Conservation (phyloP, 2,888 invertebrate genomes). For the Trachelus stipa region DNA sequence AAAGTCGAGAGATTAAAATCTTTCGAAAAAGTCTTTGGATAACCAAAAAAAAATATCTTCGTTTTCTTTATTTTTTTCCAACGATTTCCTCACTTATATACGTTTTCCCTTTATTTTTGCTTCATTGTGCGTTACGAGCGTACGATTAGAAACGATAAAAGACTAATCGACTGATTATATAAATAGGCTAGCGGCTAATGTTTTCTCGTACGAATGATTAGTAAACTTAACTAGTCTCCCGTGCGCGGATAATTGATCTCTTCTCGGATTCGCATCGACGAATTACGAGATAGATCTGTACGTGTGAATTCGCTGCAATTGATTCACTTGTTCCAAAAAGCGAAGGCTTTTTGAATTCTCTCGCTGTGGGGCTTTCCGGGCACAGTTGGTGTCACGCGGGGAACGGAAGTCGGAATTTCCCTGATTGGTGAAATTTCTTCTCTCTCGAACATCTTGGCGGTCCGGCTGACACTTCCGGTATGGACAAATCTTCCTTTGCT, state of each 20-base stretch:
- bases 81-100: too few relatives aligned
- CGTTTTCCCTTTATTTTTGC: too few relatives aligned
- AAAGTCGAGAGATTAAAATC: too few relatives aligned
- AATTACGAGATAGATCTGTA: too few relatives aligned
- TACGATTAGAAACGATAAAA: not conserved
- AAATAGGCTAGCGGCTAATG: not conserved
- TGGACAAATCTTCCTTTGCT: slow-evolving; percentile 43
- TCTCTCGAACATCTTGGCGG: slow-evolving; percentile 60
- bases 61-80: too few relatives aligned
- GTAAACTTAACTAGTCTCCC: not conserved
- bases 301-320: too few relatives aligned
- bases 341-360: slow-evolving; percentile 65
- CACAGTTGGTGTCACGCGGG: slow-evolving; percentile 31
- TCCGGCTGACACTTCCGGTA: slow-evolving; percentile 62
- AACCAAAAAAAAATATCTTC: not conserved
- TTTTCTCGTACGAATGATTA: not conserved
- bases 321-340: slow-evolving; percentile 66
- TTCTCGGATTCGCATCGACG: too few relatives aligned
- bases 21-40: too few relatives aligned
- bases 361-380: slow-evolving; percentile 49
- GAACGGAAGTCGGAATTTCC: slow-evolving; percentile 26
- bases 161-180: not conserved
- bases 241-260: too few relatives aligned
- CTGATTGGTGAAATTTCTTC: slow-evolving; percentile 38
- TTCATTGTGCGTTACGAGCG: too few relatives aligned